phyloP scores from a whole-genome alignment of 2,888 invertebrate genomes.

The Patella ulyssiponensis region DNA sequence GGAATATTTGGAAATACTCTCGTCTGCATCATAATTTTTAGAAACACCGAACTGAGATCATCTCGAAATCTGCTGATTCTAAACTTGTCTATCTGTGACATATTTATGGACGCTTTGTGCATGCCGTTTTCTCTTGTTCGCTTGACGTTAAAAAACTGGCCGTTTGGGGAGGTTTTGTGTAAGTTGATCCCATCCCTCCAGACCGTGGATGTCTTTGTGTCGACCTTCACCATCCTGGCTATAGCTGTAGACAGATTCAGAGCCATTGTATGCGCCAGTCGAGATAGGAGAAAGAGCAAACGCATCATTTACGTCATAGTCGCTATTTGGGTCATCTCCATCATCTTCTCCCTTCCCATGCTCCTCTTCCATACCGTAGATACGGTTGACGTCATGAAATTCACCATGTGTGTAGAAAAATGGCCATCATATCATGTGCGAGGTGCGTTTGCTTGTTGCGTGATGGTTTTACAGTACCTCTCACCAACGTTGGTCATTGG shows the following conservation, averaged over 20 bases:
- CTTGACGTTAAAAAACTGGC: conserved; percentile 61
- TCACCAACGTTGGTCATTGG: conserved; percentile 56
- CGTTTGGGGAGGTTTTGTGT: conserved; percentile 57
- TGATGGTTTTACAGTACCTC: conserved; percentile 61
- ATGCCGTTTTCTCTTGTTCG: conserved; percentile 64
- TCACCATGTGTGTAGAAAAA: conserved; percentile 59
- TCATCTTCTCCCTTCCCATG: conserved; percentile 59
- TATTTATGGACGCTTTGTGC: conserved; percentile 61
- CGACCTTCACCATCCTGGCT: conserved; percentile 63
- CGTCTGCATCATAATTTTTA: conserved; percentile 54
- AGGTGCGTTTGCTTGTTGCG: conserved; percentile 53
- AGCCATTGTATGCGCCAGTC: conserved; percentile 53
- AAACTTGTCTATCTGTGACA: conserved; percentile 63
- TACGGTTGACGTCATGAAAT: conserved; percentile 58
- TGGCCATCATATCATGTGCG: conserved; percentile 57
- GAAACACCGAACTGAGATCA: conserved; percentile 43
- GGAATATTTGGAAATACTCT: conserved; percentile 59
- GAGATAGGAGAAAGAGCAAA: conserved; percentile 20
- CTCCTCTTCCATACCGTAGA: conserved; percentile 59
- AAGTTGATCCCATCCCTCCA: conserved; percentile 54
- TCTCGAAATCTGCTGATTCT: conserved; percentile 60
- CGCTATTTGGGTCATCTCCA: conserved; percentile 56
- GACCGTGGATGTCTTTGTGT: conserved; percentile 63
- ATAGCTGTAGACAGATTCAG: conserved; percentile 63
- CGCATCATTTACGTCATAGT: conserved; percentile 42